These are phyloP conservation scores for Propithecus perrieri DNA, from an alignment of 2,797 vertebrate species.

Conservation along the genomic window DNA sequence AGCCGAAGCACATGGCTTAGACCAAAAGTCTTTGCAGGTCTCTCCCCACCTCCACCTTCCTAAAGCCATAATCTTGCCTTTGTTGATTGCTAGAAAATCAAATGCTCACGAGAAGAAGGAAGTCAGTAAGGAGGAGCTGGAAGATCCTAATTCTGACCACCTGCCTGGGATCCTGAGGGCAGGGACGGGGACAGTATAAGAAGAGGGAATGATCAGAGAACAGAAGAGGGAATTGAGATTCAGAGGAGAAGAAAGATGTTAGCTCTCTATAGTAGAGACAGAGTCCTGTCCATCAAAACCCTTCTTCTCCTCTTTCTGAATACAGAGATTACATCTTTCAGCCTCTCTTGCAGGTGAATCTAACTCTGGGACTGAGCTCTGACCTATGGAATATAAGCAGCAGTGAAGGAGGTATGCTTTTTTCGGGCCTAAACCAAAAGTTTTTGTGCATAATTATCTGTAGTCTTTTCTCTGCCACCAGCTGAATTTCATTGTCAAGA, in stretches of 20 bases:
- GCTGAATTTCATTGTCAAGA: neutral
- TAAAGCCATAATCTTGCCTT: neutral
- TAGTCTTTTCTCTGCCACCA: too few species aligned
- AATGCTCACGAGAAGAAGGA: neutral
- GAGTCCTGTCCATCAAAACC: neutral
- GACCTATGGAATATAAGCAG: neutral
- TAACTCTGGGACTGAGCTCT: neutral
- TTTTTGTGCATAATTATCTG: neutral
- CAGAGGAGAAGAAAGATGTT: neutral
- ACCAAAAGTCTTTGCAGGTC: neutral
- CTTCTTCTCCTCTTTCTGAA: neutral
- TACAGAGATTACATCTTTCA: neutral
- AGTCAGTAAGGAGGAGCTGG: neutral
- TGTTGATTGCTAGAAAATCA: neutral
- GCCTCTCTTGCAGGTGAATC: neutral
- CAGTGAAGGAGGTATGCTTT: fast-evolving
- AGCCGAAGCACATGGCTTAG: neutral
- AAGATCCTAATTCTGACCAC: neutral
- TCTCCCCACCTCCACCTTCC: neutral
- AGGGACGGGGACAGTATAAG: too few species aligned
- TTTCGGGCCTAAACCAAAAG: neutral
- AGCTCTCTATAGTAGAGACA: neutral
- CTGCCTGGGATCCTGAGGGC: neutral
- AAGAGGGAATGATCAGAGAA: fast-evolving
- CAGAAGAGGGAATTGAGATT: neutral